phyloP scores from a whole-genome alignment of 2,888 invertebrate genomes.

The Perizoma flavofasciatum region DNA sequence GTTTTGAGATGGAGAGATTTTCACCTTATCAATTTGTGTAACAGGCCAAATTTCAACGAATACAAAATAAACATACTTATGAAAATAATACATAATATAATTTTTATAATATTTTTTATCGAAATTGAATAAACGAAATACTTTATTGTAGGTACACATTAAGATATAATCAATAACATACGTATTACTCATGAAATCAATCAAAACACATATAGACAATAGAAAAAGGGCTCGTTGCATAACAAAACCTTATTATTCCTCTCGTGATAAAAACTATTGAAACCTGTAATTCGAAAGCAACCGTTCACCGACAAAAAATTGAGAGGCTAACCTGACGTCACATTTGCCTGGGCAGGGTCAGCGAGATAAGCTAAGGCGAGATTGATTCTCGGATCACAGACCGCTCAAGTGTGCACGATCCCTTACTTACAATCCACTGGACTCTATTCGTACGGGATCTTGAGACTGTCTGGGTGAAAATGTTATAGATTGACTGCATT shows the following conservation, averaged over 20 bases:
- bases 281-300: slow-evolving; percentile 20
- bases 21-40: slow-evolving; percentile 14
- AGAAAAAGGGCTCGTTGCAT: no score
- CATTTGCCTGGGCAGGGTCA: slow-evolving; percentile 71
- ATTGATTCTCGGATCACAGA: slow-evolving; percentile 80
- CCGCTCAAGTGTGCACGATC: slow-evolving; percentile 73
- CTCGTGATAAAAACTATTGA: slow-evolving; percentile 19
- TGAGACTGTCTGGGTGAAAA: slow-evolving; percentile 31
- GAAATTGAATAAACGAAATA: no score
- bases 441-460: slow-evolving; percentile 59
- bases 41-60: slow-evolving; percentile 9
- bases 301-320: slow-evolving; percentile 56
- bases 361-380: slow-evolving; percentile 78
- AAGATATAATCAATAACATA: no score
- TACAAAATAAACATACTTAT: no score
- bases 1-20: slow-evolving; percentile 35
- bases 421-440: slow-evolving; percentile 75
- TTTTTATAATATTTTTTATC: no score
- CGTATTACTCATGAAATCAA: no score
- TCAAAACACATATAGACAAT: no score
- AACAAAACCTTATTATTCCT: neutral
- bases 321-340: slow-evolving; percentile 67
- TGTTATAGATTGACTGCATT: slow-evolving; percentile 21
- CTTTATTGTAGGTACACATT: no score
- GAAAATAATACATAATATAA: no score